phyloP scores from a whole-genome alignment of 2,797 vertebrate genomes.

The Hydrophis major region DNA sequence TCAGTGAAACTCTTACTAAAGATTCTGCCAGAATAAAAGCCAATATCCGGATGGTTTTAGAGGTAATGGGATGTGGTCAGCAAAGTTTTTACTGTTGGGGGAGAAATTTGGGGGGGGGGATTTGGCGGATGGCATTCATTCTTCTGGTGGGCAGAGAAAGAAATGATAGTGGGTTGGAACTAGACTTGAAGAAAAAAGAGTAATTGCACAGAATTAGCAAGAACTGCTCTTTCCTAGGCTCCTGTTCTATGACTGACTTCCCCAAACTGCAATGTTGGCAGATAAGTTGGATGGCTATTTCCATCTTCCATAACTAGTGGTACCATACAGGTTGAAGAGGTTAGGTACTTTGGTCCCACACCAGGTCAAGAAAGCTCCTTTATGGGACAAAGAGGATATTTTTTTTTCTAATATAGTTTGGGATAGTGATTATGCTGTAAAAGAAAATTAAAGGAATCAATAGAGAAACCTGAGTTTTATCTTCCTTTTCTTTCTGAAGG shows the following conservation, averaged over 20 bases:
- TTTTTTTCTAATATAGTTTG: background rate
- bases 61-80: slow-evolving; percentile 71
- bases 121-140: background rate
- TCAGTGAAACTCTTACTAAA: slow-evolving; percentile 81
- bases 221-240: background rate
- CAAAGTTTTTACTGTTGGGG: background rate
- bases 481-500: slow-evolving; percentile 65
- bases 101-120: background rate
- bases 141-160: background rate
- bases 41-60: slow-evolving; percentile 86
- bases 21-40: slow-evolving; percentile 89
- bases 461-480: background rate
- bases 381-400: background rate
- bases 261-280: background rate
- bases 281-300: background rate
- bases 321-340: background rate
- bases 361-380: background rate
- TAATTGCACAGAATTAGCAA: too few species aligned
- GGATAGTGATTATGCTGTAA: background rate
- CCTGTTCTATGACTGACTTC: background rate
- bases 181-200: background rate
- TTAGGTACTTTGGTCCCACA: background rate
- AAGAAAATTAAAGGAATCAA: background rate
- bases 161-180: background rate
- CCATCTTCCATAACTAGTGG: background rate